phyloP scores from a whole-genome alignment of 2,113 vertebrate genomes.

The Rhynchomys soricoides region DNA sequence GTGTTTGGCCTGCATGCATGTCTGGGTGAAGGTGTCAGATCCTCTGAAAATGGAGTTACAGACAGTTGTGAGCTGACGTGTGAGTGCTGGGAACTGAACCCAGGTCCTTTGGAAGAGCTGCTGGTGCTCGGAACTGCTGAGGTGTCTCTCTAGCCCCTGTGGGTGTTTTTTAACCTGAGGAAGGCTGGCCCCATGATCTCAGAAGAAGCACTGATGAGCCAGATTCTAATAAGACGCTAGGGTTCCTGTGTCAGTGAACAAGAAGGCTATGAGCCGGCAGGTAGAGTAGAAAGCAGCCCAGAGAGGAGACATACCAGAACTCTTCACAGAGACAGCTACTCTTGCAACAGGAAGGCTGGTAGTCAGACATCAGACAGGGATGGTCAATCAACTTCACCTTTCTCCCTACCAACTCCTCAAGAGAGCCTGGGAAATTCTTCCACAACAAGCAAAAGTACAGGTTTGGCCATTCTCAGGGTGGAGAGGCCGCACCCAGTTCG shows the following conservation, averaged over 20 bases:
- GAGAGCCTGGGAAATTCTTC: conserved; percentile 33
- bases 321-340: not conserved
- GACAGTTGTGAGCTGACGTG: too few species aligned
- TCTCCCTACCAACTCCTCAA: not conserved
- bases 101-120: too few species aligned
- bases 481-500: conserved; percentile 43
- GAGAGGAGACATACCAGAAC: not conserved
- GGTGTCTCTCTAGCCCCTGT: too few species aligned
- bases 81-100: too few species aligned
- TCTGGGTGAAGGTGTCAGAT: too few species aligned
- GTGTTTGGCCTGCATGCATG: too few species aligned
- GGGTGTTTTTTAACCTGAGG: not conserved
- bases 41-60: too few species aligned
- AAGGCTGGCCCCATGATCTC: not conserved
- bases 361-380: not conserved
- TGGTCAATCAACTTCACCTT: not conserved
- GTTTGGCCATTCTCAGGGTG: conserved; percentile 40
- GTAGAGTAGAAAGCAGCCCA: not conserved
- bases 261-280: not conserved
- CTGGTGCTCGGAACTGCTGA: too few species aligned
- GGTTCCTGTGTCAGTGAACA: not conserved
- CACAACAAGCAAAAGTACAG: conserved; percentile 58
- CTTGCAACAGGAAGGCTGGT: not conserved
- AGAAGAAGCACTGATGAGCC: not conserved
- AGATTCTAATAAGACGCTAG: not conserved